Percentiles rank a stretch among this genome's conserved stretches.
Evolutionary conservation across 2,113 vertebrate genomes (phyloP).

Genomic region (Platanista minor): DNA sequence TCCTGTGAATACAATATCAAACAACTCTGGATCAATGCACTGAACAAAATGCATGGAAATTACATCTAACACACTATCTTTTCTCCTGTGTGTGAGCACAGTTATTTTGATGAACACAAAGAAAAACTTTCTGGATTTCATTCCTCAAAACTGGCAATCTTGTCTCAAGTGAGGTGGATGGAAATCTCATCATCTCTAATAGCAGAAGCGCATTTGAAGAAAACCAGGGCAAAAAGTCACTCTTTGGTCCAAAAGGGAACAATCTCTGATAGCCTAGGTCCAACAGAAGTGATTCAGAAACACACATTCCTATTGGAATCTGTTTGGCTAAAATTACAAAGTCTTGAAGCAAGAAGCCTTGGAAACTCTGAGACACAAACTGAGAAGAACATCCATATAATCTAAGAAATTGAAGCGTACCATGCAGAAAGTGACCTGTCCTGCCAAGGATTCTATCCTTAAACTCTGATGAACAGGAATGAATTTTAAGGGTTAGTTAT

Average conservation of each 20-base stretch:
- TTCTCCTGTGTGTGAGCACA: neutral
- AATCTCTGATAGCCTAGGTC: neutral
- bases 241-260: neutral
- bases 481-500: neutral
- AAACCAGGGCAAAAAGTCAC: conserved; percentile 1
- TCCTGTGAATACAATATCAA: conserved; percentile 77
- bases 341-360: conserved; percentile 12
- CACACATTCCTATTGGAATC: neutral
- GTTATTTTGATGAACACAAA: conserved; percentile 33
- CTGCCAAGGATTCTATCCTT: neutral
- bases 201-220: neutral
- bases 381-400: neutral
- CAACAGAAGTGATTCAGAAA: neutral
- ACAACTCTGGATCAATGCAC: conserved; percentile 58
- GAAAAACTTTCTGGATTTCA: conserved; percentile 33
- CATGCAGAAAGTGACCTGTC: neutral
- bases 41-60: conserved; percentile 40
- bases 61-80: neutral
- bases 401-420: neutral
- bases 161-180: neutral
- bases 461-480: neutral
- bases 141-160: neutral
- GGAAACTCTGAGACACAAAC: neutral
- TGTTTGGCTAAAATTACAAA: neutral
- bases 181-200: conserved; percentile 52